phyloP scores from a whole-genome alignment of 1,140 invertebrate genomes.

The Streblospio benedicti region DNA sequence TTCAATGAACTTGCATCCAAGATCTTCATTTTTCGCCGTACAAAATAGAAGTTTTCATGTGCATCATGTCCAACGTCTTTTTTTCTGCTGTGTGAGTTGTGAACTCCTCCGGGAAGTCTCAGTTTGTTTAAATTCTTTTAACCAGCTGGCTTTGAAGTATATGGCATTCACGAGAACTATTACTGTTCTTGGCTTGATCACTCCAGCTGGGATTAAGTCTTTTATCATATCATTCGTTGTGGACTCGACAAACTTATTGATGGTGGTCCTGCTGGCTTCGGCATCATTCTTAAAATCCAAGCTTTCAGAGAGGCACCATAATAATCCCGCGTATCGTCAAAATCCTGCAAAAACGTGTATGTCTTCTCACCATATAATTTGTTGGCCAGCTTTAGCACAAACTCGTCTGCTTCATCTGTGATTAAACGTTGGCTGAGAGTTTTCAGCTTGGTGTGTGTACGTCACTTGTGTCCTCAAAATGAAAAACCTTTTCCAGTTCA shows the following conservation, averaged over 20 bases:
- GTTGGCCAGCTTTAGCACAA: constrained; percentile 1
- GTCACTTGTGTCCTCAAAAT: background rate
- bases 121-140: background rate
- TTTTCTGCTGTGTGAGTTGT: no score
- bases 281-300: no score
- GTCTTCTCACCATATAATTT: background rate
- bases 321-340: background rate
- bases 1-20: no score
- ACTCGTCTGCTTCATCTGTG: background rate
- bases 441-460: background rate
- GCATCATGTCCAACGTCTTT: no score
- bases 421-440: background rate
- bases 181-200: background rate
- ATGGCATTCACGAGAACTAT: background rate
- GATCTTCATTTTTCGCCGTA: no score
- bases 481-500: no score
- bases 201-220: no score
- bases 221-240: no score
- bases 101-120: background rate
- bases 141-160: background rate
- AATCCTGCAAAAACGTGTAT: background rate
- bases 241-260: no score
- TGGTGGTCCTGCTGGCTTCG: no score
- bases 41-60: no score
- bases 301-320: background rate